phyloP scores from a whole-genome alignment of 2,113 vertebrate genomes.

The Dryoscopus gambensis region DNA sequence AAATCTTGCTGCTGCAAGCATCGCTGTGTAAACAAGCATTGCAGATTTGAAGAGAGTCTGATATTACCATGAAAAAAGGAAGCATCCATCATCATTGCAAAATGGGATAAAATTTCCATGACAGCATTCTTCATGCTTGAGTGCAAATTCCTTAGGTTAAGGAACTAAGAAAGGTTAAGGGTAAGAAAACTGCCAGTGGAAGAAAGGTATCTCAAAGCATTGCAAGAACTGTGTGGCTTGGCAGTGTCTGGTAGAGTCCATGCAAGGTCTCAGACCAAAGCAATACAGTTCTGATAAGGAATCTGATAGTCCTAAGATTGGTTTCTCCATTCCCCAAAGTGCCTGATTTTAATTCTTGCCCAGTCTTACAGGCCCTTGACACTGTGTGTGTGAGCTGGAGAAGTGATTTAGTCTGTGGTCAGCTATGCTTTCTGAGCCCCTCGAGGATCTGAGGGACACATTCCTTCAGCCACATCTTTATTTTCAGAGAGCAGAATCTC shows the following conservation, averaged over 20 bases:
- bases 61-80: background rate
- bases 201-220: background rate
- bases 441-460: fast-evolving
- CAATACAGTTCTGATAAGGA: background rate
- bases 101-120: background rate
- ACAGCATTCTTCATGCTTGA: background rate
- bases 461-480: background rate
- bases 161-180: background rate
- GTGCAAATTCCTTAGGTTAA: background rate
- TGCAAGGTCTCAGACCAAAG: background rate
- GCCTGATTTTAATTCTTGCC: background rate
- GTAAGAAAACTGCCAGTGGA: background rate
- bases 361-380: background rate
- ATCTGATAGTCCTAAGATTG: fast-evolving
- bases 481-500: background rate
- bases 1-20: background rate
- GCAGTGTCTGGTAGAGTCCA: background rate
- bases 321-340: background rate
- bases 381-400: background rate
- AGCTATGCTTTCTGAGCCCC: background rate
- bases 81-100: background rate
- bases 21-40: background rate
- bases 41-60: background rate
- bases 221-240: background rate
- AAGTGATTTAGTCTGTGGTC: background rate